phyloP scores from a whole-genome alignment of 1,140 invertebrate genomes.

The Arion vulgaris region DNA sequence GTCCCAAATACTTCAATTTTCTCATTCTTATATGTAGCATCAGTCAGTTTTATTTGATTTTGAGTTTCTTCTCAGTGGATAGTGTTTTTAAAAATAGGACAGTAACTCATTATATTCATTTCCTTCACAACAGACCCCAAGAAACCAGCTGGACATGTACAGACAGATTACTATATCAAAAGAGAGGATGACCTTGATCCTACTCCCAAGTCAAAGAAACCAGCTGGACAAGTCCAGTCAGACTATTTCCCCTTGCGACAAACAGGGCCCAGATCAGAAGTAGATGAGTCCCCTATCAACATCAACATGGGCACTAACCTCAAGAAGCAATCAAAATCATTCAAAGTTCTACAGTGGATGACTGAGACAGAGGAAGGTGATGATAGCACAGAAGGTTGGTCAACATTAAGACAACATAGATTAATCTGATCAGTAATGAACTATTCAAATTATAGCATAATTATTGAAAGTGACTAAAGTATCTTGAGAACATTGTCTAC shows the following conservation, averaged over 20 bases:
- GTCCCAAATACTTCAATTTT: no score
- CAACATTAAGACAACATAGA: not conserved
- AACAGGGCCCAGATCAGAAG: conserved; percentile 37
- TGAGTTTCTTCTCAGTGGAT: no score
- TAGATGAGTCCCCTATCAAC: conserved; percentile 41
- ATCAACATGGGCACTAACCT: conserved; percentile 44
- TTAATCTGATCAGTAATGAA: no score
- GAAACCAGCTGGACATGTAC: conserved; percentile 33
- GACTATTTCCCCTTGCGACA: conserved; percentile 21
- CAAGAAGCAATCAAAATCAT: conserved; percentile 63
- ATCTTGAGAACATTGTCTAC: no score
- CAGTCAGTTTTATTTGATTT: no score
- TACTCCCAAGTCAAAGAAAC: conserved; percentile 16
- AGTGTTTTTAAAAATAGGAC: no score
- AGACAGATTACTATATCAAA: conserved; percentile 34
- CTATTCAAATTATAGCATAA: no score
- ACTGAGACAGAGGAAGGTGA: conserved; percentile 63
- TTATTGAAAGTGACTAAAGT: no score
- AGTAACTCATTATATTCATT: not conserved
- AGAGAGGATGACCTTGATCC: not conserved
- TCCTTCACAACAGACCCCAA: conserved; percentile 8
- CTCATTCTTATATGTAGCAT: no score
- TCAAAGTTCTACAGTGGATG: conserved; percentile 67
- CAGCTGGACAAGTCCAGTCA: conserved; percentile 36
- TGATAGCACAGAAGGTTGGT: conserved; percentile 42